A percentile compares a stretch with the other conserved stretches of the same genome.
Conservation (phyloP, 2,113 vertebrate genomes). For the Phrynosoma blainvillii region DNA sequence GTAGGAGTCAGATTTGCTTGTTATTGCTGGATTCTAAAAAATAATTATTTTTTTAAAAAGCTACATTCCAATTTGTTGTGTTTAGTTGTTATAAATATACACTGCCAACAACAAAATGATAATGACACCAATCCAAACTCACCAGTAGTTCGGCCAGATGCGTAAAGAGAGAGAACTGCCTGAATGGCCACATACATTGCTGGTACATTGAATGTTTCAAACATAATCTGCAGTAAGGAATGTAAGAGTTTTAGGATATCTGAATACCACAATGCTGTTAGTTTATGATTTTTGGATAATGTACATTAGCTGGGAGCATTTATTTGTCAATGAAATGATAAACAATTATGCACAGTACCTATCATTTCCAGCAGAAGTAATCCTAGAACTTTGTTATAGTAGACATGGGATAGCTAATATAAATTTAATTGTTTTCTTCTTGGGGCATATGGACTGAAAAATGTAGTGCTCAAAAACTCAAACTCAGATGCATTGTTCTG, state of each 20-base stretch:
- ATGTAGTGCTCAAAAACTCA: no score
- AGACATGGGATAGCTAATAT: no score
- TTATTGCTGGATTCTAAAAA: no score
- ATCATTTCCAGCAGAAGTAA: no score
- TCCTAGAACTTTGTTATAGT: no score
- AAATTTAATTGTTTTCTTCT: no score
- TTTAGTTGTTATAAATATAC: background rate
- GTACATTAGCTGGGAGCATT: background rate
- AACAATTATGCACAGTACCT: no score
- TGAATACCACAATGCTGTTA: background rate
- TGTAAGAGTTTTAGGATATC: background rate
- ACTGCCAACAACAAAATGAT: background rate
- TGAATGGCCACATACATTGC: conserved; percentile 57
- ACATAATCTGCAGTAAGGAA: conserved; percentile 50
- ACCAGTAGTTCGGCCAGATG: conserved; percentile 62
- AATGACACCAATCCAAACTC: background rate
- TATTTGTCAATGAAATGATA: no score
- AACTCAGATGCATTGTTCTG: no score
- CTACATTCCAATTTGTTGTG: background rate
- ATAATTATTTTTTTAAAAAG: no score
- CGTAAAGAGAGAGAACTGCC: conserved; percentile 65
- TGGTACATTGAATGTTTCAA: conserved; percentile 58
- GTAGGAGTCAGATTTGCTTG: no score
- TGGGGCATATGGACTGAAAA: no score
- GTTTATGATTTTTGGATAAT: background rate